Evolutionary conservation across 2,797 vertebrate species (phyloP).

Genomic region (Columba guinea): DNA sequence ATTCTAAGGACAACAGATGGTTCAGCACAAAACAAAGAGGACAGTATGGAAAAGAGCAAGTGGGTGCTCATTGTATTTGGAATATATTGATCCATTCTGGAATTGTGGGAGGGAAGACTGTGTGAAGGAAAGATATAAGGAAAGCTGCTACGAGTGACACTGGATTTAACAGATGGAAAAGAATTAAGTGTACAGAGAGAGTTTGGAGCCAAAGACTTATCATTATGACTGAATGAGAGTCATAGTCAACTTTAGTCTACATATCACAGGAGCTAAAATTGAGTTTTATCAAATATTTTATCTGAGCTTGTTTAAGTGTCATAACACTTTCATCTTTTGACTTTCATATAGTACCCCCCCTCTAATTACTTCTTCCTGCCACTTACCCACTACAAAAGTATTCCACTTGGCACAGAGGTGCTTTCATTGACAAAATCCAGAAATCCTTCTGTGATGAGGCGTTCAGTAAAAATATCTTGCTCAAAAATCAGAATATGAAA

Average conservation of each 20-base stretch:
- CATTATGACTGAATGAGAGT: slow-evolving; percentile 27
- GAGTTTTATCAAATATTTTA: slow-evolving; percentile 49
- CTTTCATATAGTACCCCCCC: neutral
- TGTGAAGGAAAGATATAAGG: slow-evolving; percentile 1
- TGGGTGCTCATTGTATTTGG: neutral
- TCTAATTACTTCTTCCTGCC: slow-evolving; percentile 19
- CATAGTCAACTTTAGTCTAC: slow-evolving; percentile 42
- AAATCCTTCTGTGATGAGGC: neutral
- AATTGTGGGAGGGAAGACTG: slow-evolving; percentile 19
- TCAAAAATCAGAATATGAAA: neutral
- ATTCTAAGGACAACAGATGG: slow-evolving; percentile 17
- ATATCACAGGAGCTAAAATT: slow-evolving; percentile 25
- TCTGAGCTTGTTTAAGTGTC: slow-evolving; percentile 47
- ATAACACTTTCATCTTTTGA: slow-evolving; percentile 51
- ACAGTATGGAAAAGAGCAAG: neutral
- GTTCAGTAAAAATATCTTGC: neutral
- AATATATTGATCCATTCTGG: neutral
- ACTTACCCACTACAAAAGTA: neutral
- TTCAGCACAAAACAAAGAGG: neutral
- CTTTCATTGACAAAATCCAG: slow-evolving; percentile 36
- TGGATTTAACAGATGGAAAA: slow-evolving; percentile 42
- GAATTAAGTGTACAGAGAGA: neutral
- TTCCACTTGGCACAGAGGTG: neutral
- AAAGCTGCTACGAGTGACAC: neutral
- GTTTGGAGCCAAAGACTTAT: slow-evolving; percentile 33